These are phyloP conservation scores for Propsilocerus akamusi DNA, from an alignment of 1,140 invertebrate genomes.

Conservation along the genomic window DNA sequence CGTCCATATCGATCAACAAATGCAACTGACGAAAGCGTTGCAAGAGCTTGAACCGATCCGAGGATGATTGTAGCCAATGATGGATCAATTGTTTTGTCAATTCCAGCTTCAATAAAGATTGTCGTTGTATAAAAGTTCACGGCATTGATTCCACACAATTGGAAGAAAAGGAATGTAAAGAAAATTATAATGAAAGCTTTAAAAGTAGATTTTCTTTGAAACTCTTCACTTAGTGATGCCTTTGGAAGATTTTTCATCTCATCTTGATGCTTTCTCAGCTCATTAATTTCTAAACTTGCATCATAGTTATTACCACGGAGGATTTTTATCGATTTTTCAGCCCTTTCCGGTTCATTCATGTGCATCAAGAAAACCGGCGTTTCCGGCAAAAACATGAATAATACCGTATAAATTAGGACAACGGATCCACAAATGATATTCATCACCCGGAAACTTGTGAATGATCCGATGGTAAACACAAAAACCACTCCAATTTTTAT, in stretches of 20 bases:
- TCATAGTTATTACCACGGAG: slow-evolving; percentile 48
- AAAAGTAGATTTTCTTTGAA: neutral
- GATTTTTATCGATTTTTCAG: slow-evolving; percentile 39
- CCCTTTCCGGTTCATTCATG: slow-evolving; percentile 37
- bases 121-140: neutral
- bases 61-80: slow-evolving; percentile 47
- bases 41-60: slow-evolving; percentile 47
- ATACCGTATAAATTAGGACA: slow-evolving; percentile 33
- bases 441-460: slow-evolving; percentile 22
- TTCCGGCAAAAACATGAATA: slow-evolving; percentile 49
- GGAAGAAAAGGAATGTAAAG: neutral
- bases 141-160: neutral
- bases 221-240: neutral
- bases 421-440: slow-evolving; percentile 36
- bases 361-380: slow-evolving; percentile 32
- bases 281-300: too few species aligned
- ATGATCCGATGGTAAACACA: slow-evolving; percentile 33
- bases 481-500: slow-evolving; percentile 43
- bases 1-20: slow-evolving; percentile 48
- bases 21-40: slow-evolving; percentile 35
- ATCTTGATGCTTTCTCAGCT: neutral
- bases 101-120: slow-evolving; percentile 14
- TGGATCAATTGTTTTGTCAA: slow-evolving; percentile 28
- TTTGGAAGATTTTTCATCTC: neutral
- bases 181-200: neutral